phyloP scores from a whole-genome alignment of 2,888 invertebrate species.

The Drosophila mettleri region DNA sequence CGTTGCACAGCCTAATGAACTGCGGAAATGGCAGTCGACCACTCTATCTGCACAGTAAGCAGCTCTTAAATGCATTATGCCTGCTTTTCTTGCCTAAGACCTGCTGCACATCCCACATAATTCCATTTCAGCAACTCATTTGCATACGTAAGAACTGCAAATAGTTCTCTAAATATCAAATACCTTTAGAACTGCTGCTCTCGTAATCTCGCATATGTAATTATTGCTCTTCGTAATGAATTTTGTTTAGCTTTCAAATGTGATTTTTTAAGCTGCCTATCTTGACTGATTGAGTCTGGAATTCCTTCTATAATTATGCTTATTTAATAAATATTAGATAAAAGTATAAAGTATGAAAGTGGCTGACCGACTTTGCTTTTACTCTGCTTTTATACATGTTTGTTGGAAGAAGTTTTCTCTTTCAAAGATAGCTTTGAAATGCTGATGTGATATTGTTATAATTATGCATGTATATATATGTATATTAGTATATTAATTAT shows the following conservation, averaged over 20 bases:
- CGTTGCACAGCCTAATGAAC: constrained; percentile 39
- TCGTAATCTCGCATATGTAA: background rate
- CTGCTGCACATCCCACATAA: background rate
- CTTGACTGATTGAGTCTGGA: background rate
- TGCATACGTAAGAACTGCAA: constrained; percentile 1
- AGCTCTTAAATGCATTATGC: constrained; percentile 5
- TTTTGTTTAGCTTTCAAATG: background rate
- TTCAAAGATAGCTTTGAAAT: too few relatives aligned
- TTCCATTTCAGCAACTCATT: background rate
- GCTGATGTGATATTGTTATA: too few relatives aligned
- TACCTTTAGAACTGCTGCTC: background rate
- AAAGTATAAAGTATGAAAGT: too few relatives aligned
- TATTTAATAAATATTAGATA: background rate
- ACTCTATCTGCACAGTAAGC: constrained; percentile 10
- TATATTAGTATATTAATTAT: too few relatives aligned
- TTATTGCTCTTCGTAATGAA: background rate
- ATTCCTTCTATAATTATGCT: background rate
- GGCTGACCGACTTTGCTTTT: background rate
- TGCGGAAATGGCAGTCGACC: constrained; percentile 33
- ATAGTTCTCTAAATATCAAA: background rate
- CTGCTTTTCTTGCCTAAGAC: background rate
- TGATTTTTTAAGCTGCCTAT: background rate
- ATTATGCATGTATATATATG: too few relatives aligned
- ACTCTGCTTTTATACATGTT: background rate
- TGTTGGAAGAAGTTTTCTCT: background rate